These are phyloP conservation scores for Tigriopus californicus DNA, from an alignment of 2,888 invertebrate genomes.

Conservation along the genomic window DNA sequence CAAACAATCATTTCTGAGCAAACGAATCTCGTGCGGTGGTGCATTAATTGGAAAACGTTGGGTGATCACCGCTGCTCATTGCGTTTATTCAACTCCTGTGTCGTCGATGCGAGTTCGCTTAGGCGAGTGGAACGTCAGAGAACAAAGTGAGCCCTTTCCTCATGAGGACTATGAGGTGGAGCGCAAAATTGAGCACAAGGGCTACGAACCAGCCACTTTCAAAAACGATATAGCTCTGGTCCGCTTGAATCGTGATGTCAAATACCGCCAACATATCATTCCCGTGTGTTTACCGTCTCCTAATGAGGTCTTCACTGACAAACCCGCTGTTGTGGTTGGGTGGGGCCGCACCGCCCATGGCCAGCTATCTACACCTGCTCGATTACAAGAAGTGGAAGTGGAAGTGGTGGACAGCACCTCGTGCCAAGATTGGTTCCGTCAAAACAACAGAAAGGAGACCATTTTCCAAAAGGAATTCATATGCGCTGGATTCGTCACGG, in stretches of 20 bases:
- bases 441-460: slow-evolving; percentile 71
- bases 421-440: slow-evolving; percentile 79
- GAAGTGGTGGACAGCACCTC: slow-evolving; percentile 64
- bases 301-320: slow-evolving; percentile 56
- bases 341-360: slow-evolving; percentile 71
- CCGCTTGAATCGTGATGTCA: slow-evolving; percentile 46
- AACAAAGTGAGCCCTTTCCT: slow-evolving; percentile 54
- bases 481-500: slow-evolving; percentile 82
- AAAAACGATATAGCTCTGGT: slow-evolving; percentile 60
- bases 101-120: slow-evolving; percentile 68
- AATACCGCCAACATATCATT: slow-evolving; percentile 75
- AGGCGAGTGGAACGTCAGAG: slow-evolving; percentile 76
- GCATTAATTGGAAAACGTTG: slow-evolving; percentile 71
- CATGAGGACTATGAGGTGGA: slow-evolving; percentile 78
- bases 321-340: slow-evolving; percentile 70
- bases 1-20: slow-evolving; percentile 24
- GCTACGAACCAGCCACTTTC: slow-evolving; percentile 76
- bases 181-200: slow-evolving; percentile 67
- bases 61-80: slow-evolving; percentile 77
- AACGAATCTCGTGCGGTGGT: slow-evolving; percentile 77
- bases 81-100: slow-evolving; percentile 36
- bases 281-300: slow-evolving; percentile 71
- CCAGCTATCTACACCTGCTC: slow-evolving; percentile 52
- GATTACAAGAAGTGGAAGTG: slow-evolving; percentile 40
- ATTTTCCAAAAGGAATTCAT: slow-evolving; percentile 71